Conservation (phyloP, 2,797 vertebrate species). For the Lemur catta region DNA sequence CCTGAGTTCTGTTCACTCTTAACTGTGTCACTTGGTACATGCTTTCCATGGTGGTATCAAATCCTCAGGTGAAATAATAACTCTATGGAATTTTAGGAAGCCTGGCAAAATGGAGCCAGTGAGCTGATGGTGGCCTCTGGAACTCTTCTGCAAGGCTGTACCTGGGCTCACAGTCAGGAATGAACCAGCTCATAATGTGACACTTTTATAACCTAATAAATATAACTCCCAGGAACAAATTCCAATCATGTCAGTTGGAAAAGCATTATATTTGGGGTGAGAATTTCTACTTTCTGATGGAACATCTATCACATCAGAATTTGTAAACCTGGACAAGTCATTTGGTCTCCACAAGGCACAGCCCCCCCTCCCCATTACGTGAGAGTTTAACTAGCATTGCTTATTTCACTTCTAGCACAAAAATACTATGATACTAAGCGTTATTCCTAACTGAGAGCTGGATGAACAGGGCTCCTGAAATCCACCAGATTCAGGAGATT, state of each 20-base stretch:
- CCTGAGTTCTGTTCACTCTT: not conserved
- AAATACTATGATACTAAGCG: not conserved
- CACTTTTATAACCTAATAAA: conserved; percentile 14
- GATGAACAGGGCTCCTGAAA: not conserved
- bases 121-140: not conserved
- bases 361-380: not conserved
- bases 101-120: not conserved
- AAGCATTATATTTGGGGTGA: not conserved
- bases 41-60: not conserved
- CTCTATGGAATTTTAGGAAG: not conserved
- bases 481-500: not conserved
- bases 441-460: not conserved
- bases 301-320: not conserved
- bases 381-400: not conserved
- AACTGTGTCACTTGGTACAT: not conserved
- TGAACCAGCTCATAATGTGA: not conserved
- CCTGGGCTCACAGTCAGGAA: not conserved
- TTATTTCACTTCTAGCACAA: not conserved
- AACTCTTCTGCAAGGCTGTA: not conserved
- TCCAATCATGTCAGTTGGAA: not conserved
- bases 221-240: not conserved
- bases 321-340: not conserved
- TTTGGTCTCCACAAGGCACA: not conserved
- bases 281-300: not conserved
- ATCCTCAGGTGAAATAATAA: not conserved